Evolutionary conservation across 2,113 vertebrate genomes (phyloP).

Genomic region (Pachypanchax playfairii): DNA sequence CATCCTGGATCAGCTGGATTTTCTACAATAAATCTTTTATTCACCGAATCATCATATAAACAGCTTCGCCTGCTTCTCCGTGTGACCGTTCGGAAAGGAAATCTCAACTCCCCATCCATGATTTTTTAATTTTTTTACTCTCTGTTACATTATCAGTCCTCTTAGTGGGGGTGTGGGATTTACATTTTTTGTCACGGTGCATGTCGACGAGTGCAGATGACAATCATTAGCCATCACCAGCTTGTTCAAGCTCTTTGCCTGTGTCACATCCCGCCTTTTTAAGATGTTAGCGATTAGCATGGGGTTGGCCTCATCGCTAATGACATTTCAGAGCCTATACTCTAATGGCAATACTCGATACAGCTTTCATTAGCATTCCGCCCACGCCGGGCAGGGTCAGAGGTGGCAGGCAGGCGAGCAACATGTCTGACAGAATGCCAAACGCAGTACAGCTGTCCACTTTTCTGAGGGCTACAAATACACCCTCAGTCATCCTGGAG

Average conservation of each 20-base stretch:
- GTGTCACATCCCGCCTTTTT: constrained; percentile 62
- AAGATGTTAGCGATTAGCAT: constrained; percentile 69
- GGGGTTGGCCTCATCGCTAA: constrained; percentile 54
- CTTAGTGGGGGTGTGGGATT: constrained; percentile 57
- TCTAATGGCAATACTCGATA: constrained; percentile 52
- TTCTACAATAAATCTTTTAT: constrained; percentile 67
- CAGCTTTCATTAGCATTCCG: constrained; percentile 62
- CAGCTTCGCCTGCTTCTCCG: constrained; percentile 53
- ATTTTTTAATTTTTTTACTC: constrained; percentile 46
- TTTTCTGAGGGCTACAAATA: constrained; percentile 51
- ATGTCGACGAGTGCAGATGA: constrained; percentile 45
- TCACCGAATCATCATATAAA: constrained; percentile 68
- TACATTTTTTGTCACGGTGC: constrained; percentile 46
- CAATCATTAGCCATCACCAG: constrained; percentile 46
- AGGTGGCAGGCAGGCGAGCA: constrained; percentile 55
- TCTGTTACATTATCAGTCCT: constrained; percentile 65
- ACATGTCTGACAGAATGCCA: constrained; percentile 60
- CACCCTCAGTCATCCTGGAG: constrained; percentile 39
- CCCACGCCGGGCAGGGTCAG: constrained; percentile 47
- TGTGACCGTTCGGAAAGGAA: constrained; percentile 56
- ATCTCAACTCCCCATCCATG: constrained; percentile 57
- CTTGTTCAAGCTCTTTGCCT: constrained; percentile 50
- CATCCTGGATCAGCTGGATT: constrained; percentile 69
- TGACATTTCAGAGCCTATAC: constrained; percentile 58
- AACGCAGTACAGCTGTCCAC: constrained; percentile 58